These are phyloP conservation scores for Cerceris rybyensis DNA, from an alignment of 2,888 invertebrate species.

Conservation along the genomic window DNA sequence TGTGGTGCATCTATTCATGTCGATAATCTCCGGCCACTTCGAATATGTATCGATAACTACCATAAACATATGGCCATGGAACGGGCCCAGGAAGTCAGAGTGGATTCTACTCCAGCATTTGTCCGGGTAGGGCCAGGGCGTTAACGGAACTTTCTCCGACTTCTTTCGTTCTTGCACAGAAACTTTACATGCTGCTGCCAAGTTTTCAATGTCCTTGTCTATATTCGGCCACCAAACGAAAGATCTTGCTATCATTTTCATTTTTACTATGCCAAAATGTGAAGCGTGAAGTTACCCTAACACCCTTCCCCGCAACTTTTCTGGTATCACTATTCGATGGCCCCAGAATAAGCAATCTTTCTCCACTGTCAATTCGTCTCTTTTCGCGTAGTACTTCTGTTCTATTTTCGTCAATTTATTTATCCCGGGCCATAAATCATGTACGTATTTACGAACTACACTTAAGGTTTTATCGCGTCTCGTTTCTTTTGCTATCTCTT, in stretches of 20 bases:
- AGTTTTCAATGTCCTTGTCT: slow-evolving; percentile 22
- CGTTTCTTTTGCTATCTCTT: slow-evolving; percentile 30
- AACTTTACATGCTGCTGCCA: slow-evolving; percentile 5
- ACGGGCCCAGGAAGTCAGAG: slow-evolving; percentile 31
- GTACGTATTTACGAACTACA: slow-evolving; percentile 28
- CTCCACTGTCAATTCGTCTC: slow-evolving; percentile 34
- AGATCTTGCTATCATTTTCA: slow-evolving; percentile 30
- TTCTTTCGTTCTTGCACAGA: slow-evolving; percentile 12
- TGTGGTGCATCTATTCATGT: slow-evolving; percentile 11
- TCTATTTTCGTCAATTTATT: slow-evolving; percentile 16
- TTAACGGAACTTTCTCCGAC: slow-evolving; percentile 19
- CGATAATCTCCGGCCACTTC: slow-evolving; percentile 37
- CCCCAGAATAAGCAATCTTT: slow-evolving; percentile 33
- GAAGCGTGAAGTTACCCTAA: slow-evolving; percentile 12
- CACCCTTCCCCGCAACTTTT: too few species aligned
- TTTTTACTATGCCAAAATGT: slow-evolving; percentile 32
- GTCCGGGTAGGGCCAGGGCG: slow-evolving; percentile 25
- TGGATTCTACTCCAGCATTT: slow-evolving; percentile 13
- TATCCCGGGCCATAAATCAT: slow-evolving; percentile 15
- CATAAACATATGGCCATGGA: slow-evolving; percentile 36
- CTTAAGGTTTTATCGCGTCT: slow-evolving; percentile 35
- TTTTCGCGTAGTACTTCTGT: slow-evolving; percentile 27
- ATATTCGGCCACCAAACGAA: slow-evolving; percentile 40
- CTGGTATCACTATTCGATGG: not conserved
- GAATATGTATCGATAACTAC: slow-evolving; percentile 31